Conservation (phyloP, 2,113 vertebrate genomes). For the Spea multiplicata region DNA sequence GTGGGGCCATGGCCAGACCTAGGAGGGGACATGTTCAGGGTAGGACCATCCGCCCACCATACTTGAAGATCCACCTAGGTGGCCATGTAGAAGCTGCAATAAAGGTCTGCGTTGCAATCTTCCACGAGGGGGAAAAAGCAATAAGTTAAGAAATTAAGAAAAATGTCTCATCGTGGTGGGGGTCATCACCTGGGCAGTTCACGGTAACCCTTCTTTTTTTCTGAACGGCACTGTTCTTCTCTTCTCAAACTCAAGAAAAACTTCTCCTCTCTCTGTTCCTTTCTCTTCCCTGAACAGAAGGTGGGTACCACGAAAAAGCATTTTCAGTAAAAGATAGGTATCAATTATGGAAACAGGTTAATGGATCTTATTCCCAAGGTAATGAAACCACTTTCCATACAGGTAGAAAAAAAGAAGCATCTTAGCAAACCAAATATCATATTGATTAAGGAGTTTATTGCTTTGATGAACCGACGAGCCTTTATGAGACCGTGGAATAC, state of each 20-base stretch:
- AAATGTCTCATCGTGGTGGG: too few relatives aligned
- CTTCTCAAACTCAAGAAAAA: background rate
- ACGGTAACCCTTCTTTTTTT: too few relatives aligned
- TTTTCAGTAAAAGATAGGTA: constrained; percentile 35
- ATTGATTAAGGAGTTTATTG: constrained; percentile 24
- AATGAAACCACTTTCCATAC: constrained; percentile 21
- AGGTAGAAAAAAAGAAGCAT: constrained; percentile 13
- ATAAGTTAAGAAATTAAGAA: too few relatives aligned
- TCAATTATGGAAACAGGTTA: constrained; percentile 38
- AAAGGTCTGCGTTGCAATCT: too few relatives aligned
- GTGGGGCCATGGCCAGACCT: too few relatives aligned
- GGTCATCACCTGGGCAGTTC: too few relatives aligned
- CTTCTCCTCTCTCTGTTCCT: background rate
- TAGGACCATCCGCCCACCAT: too few relatives aligned
- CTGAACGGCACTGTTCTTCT: too few relatives aligned
- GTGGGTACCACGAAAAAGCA: background rate
- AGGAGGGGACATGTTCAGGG: too few relatives aligned
- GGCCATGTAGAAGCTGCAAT: too few relatives aligned
- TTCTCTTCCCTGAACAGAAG: background rate
- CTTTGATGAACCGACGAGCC: constrained; percentile 22
- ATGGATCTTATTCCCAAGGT: constrained; percentile 37
- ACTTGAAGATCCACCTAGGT: too few relatives aligned
- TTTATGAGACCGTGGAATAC: constrained; percentile 16
- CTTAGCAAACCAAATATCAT: constrained; percentile 35
- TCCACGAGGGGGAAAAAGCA: too few relatives aligned